A percentile compares a stretch with the other conserved stretches of the same genome.
Evolutionary conservation across 2,113 vertebrate genomes (phyloP).

Genomic region (Bothrops jararaca): DNA sequence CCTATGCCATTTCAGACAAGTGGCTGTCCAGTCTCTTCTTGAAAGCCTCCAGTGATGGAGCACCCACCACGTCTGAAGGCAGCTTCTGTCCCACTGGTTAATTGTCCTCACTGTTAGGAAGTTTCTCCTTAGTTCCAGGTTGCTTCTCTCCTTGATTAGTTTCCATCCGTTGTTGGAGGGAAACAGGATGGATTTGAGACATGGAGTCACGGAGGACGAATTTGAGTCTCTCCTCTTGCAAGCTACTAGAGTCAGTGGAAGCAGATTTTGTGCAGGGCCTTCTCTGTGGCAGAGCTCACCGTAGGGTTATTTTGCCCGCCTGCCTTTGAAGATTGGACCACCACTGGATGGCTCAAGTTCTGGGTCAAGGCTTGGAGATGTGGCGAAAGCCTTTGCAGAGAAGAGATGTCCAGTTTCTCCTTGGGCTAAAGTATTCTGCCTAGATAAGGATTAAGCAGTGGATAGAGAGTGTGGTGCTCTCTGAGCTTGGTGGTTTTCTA

Average conservation of each 20-base stretch:
- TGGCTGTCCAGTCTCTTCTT: no score
- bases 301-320: background rate
- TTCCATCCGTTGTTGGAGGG: no score
- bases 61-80: no score
- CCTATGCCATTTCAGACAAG: no score
- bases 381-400: background rate
- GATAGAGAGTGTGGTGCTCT: background rate
- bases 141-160: no score
- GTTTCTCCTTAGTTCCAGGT: no score
- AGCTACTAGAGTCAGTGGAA: background rate
- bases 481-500: background rate
- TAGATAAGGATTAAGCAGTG: background rate
- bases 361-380: background rate
- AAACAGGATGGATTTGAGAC: no score
- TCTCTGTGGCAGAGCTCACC: background rate
- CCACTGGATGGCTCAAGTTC: background rate
- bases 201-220: background rate
- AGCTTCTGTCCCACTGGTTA: no score
- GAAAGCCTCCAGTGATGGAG: no score
- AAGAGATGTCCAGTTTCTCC: background rate
- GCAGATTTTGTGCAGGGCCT: background rate
- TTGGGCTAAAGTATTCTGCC: background rate
- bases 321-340: background rate
- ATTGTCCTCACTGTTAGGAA: no score
- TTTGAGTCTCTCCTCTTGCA: background rate